Conservation (phyloP, 2,797 vertebrate genomes). For the Jordanella pulchra region DNA sequence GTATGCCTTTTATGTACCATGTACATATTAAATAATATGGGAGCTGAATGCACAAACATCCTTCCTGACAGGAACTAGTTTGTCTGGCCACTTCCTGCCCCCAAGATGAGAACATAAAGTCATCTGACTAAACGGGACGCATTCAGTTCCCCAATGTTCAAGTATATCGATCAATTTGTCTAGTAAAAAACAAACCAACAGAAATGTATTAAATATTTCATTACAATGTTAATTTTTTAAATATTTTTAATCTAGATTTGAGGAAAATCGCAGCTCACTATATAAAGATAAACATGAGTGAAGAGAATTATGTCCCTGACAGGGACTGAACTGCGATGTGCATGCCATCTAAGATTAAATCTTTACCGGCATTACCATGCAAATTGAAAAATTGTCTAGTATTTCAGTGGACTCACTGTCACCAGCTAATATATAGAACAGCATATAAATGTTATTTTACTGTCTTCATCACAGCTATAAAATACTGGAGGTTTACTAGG, state of each 20-base stretch:
- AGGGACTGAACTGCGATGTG: slow-evolving; percentile 65
- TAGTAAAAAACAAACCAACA: neutral
- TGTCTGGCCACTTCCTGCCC: slow-evolving; percentile 1
- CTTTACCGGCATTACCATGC: slow-evolving; percentile 77
- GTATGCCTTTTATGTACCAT: neutral
- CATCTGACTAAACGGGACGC: neutral
- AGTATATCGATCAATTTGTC: neutral
- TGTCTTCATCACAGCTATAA: slow-evolving; percentile 64
- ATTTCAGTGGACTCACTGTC: slow-evolving; percentile 77
- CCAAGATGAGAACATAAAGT: slow-evolving; percentile 1
- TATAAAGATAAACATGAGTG: slow-evolving; percentile 36
- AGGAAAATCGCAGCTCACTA: slow-evolving; percentile 29
- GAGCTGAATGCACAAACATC: neutral
- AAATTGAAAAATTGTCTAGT: slow-evolving; percentile 76
- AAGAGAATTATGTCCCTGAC: slow-evolving; percentile 49
- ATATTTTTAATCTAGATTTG: neutral
- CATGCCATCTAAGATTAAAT: slow-evolving; percentile 71
- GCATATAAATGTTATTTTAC: slow-evolving; percentile 48
- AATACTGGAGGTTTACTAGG: slow-evolving; percentile 41
- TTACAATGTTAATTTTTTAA: too few species aligned
- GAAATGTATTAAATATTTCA: neutral
- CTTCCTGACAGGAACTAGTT: neutral
- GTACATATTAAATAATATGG: slow-evolving; percentile 3
- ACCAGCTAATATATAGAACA: slow-evolving; percentile 57
- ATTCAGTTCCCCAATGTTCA: neutral